Base-by-base conservation (phyloP, 2,888 invertebrate species). In the Drosophila acutilabella region DNA sequence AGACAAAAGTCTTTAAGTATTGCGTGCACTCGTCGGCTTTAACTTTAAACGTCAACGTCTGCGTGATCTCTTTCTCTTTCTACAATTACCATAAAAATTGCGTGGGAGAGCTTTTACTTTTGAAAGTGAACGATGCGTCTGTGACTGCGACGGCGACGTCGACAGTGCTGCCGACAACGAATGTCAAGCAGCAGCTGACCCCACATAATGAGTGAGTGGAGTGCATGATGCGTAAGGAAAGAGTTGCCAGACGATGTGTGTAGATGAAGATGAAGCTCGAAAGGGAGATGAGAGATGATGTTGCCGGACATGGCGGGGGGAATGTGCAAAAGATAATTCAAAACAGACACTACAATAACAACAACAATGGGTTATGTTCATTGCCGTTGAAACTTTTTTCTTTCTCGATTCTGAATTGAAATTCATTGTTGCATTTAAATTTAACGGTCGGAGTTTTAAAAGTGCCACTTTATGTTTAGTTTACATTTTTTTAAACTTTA, bases 81-180 rank as follows among this genome's bases (percentile, higher is more conserved):
- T 67, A 73, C 79, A 68, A 53, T 57, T 58, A 72, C 53, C 67
- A 66, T 56, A 47, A 60, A 74, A 38, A 47, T 65, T 71, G 84
- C 68, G 76, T 81, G 79, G 79, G 71, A 75, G 74, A 75, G 81
- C 83, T 81, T 83, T 83, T 83, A 83, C 81, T 78, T 80, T 78
- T 71, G 76, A 81, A 83, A 81, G 81, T 70, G 58, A 83, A 14
- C 45, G 44, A 18, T 40, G 41, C 26, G 11, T 16, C 26, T 16
- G 42, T 30, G 30, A 30, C 56, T 18, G 50, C 53, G 60, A 41
- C 52, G 13, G 42, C 30, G 13, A 33, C 30, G 6, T 38, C 13
- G 36, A 36, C 61, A 13, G 51, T 50, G 40, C 36, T 26, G 23
- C 8, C 33, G 58, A 51, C 50, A 14, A 20, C 23, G 64, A 41